Percentiles rank a stretch among this genome's conserved stretches.
Evolutionary conservation across 2,113 vertebrate genomes (phyloP).

Genomic region (Eulemur macaco): DNA sequence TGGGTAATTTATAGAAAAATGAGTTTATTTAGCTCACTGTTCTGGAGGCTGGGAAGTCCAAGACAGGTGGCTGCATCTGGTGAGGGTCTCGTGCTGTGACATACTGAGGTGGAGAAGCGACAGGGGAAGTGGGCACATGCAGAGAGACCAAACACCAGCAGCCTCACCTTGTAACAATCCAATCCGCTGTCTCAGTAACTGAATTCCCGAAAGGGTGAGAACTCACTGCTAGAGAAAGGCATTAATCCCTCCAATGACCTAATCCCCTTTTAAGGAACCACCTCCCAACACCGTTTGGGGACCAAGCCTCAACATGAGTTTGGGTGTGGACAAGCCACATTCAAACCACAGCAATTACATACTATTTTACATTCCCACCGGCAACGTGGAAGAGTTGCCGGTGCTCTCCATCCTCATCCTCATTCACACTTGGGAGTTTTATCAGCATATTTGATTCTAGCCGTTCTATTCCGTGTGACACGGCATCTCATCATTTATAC

Average conservation of each 20-base stretch:
- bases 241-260: not conserved
- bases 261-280: not conserved
- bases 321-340: not conserved
- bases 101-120: not conserved
- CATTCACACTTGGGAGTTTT: not conserved
- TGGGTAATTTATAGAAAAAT: not conserved
- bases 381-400: not conserved
- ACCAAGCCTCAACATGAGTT: not conserved
- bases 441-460: not conserved
- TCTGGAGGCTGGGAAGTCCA: not conserved
- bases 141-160: not conserved
- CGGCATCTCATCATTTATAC: not conserved
- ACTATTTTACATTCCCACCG: not conserved
- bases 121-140: no score
- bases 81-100: not conserved
- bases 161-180: not conserved
- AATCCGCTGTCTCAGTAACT: not conserved
- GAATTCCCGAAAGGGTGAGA: not conserved
- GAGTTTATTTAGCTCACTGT: not conserved
- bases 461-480: not conserved
- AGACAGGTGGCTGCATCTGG: not conserved
- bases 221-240: not conserved
- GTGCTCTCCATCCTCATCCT: not conserved
- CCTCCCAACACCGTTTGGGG: not conserved
- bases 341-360: not conserved